These are phyloP conservation scores for Coleophora deauratella DNA, from an alignment of 2,888 invertebrate genomes.

Conservation along the genomic window DNA sequence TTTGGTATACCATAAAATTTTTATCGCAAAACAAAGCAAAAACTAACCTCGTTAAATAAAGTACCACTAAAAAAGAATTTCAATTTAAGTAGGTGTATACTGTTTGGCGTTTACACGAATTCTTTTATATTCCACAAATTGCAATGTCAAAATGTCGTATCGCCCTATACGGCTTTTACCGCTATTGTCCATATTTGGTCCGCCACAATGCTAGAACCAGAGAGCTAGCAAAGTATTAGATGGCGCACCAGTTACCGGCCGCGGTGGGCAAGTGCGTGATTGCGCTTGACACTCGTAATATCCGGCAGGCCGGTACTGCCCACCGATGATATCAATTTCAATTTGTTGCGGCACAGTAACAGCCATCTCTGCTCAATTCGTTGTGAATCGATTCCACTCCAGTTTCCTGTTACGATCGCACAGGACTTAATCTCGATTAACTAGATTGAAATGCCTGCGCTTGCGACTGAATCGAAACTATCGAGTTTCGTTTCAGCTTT, in stretches of 20 bases:
- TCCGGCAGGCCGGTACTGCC: constrained; percentile 58
- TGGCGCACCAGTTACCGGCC: constrained; percentile 23
- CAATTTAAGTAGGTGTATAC: too few species aligned
- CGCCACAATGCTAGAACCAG: constrained; percentile 6
- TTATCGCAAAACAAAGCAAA: too few species aligned
- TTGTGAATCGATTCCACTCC: constrained; percentile 64
- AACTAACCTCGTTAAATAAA: too few species aligned
- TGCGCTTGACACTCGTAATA: constrained; percentile 69
- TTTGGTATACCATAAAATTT: too few species aligned
- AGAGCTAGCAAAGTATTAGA: constrained; percentile 39
- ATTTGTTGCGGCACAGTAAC: constrained; percentile 68
- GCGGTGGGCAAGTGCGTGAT: constrained; percentile 54
- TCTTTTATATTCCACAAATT: constrained; percentile 3
- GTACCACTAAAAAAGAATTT: too few species aligned
- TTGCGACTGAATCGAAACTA: constrained; percentile 18
- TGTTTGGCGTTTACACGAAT: too few species aligned
- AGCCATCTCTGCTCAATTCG: constrained; percentile 55
- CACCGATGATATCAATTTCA: constrained; percentile 72
- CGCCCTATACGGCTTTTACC: neutral
- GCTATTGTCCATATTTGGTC: neutral
- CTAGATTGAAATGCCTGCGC: constrained; percentile 51
- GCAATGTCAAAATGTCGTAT: neutral
- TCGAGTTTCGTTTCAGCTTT: too few species aligned
- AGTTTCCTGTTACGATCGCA: constrained; percentile 65
- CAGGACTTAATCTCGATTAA: constrained; percentile 58